Conservation (phyloP, 2,888 invertebrate species). For the Cremastinae sp. region DNA sequence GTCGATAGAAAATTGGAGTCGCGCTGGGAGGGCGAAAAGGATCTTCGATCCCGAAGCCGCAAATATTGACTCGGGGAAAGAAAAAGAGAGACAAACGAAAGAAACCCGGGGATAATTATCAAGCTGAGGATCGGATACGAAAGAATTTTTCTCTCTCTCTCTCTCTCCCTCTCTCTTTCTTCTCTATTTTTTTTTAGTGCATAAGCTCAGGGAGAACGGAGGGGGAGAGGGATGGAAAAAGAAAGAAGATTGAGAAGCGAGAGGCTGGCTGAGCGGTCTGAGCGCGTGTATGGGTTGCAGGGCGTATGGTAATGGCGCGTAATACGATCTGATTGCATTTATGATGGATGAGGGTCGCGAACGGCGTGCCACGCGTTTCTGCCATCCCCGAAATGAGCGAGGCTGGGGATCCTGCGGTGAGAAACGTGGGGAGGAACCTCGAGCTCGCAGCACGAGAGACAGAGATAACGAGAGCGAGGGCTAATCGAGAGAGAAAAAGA, state of each 20-base stretch:
- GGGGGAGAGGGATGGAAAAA: slow-evolving; percentile 18
- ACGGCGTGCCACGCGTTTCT: slow-evolving; percentile 47
- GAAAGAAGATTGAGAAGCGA: neutral
- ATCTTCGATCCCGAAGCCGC: neutral
- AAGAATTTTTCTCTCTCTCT: neutral
- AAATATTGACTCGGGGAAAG: slow-evolving; percentile 3
- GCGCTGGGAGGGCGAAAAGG: too few species aligned
- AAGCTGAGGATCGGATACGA: too few species aligned
- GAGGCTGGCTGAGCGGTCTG: neutral
- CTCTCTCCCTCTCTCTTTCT: too few species aligned
- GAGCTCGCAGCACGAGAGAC: slow-evolving; percentile 2
- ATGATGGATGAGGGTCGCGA: slow-evolving; percentile 71
- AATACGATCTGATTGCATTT: slow-evolving; percentile 75
- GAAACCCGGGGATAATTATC: neutral
- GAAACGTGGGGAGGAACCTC: slow-evolving; percentile 32
- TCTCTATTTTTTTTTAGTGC: neutral
- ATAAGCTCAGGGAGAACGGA: slow-evolving; percentile 14
- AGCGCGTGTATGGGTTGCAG: slow-evolving; percentile 25
- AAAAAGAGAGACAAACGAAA: slow-evolving; percentile 6
- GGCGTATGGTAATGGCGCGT: slow-evolving; percentile 73
- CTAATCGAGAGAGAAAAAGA: slow-evolving; percentile 29
- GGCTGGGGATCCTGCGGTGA: slow-evolving; percentile 14
- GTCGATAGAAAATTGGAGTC: too few species aligned
- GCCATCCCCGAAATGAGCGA: slow-evolving; percentile 31
- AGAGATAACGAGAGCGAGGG: slow-evolving; percentile 34